Percentiles rank a stretch among this genome's conserved stretches.
phyloP scores from a whole-genome alignment of 2,113 vertebrate species.

The Pluvialis apricaria region DNA sequence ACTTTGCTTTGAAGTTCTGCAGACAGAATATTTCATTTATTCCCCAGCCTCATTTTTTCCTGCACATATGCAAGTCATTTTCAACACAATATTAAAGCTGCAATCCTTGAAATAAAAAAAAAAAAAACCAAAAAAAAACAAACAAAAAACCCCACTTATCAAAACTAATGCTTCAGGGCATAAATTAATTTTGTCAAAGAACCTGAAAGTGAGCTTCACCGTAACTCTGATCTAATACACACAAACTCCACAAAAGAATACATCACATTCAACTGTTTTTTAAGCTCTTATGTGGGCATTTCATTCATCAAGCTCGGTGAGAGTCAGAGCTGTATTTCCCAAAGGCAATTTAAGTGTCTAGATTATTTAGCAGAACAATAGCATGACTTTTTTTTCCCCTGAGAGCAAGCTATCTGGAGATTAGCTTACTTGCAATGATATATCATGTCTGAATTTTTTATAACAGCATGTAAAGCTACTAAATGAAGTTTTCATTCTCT shows the following conservation, averaged over 20 bases:
- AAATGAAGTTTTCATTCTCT: neutral
- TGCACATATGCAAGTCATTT: constrained; percentile 53
- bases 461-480: neutral
- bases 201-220: neutral
- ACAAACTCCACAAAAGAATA: neutral
- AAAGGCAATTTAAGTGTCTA: neutral
- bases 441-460: neutral
- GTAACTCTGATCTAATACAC: neutral
- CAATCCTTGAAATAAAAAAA: neutral
- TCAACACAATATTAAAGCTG: constrained; percentile 14
- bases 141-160: neutral
- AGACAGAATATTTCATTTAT: constrained; percentile 27
- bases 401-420: neutral
- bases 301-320: neutral
- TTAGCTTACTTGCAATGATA: neutral
- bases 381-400: neutral
- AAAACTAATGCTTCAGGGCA: constrained; percentile 18
- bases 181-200: neutral
- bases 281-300: neutral
- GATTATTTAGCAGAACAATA: neutral
- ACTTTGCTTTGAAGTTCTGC: constrained; percentile 42
- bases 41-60: neutral
- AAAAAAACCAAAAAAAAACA: too few species aligned
- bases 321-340: neutral
- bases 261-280: neutral